These are phyloP conservation scores for Episyrphus balteatus DNA, from an alignment of 1,140 invertebrate species.

Conservation along the genomic window DNA sequence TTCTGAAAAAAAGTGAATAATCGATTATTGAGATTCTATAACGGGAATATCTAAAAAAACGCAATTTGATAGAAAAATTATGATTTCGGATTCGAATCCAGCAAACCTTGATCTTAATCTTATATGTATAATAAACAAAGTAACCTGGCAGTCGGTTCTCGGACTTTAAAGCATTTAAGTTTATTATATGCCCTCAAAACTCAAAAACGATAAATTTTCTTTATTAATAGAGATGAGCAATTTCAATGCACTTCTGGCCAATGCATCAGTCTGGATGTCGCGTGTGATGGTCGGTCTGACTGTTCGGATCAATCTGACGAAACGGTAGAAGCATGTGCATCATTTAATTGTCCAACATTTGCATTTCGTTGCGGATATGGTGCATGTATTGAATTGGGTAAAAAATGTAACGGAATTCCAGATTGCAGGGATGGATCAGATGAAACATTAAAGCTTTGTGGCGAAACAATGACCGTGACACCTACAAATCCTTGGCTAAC, in stretches of 20 bases:
- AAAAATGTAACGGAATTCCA: conserved; percentile 40
- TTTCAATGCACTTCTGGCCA: conserved; percentile 1
- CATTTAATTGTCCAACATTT: conserved; percentile 30
- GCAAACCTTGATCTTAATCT: too few relatives aligned
- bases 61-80: too few relatives aligned
- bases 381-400: conserved; percentile 51
- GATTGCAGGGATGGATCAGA: conserved; percentile 53
- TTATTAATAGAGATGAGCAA: neutral
- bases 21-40: too few relatives aligned
- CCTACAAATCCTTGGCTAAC: neutral
- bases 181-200: too few relatives aligned
- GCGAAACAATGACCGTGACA: neutral
- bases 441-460: conserved; percentile 7
- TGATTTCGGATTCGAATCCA: too few relatives aligned
- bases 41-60: too few relatives aligned
- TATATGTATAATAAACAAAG: too few relatives aligned
- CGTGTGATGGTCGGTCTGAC: conserved; percentile 54
- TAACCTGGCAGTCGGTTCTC: too few relatives aligned
- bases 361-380: conserved; percentile 43
- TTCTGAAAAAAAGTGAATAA: too few relatives aligned
- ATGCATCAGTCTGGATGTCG: neutral
- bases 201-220: too few relatives aligned
- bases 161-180: too few relatives aligned
- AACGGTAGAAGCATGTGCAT: conserved; percentile 26
- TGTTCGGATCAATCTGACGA: conserved; percentile 57